Evolutionary conservation across 2,113 vertebrate genomes (phyloP).

Genomic region (Prunella himalayana): DNA sequence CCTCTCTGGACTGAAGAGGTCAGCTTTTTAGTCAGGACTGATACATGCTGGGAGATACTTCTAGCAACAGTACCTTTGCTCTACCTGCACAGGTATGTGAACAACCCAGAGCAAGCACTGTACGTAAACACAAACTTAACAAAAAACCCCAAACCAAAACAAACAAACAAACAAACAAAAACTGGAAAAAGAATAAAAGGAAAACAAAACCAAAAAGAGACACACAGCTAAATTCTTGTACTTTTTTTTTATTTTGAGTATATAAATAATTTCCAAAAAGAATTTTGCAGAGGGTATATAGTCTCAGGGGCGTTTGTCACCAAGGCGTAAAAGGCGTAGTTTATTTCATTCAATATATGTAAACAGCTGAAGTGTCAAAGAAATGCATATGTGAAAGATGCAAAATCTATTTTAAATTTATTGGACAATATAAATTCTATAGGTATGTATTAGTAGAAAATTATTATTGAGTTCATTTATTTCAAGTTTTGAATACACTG

Average conservation of each 20-base stretch:
- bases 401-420: not conserved
- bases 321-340: not conserved
- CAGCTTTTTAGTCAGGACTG: not conserved
- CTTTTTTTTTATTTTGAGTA: not conserved
- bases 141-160: too few species aligned
- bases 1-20: not conserved
- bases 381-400: not conserved
- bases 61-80: not conserved
- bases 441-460: not conserved
- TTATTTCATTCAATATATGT: not conserved
- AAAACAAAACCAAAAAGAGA: too few species aligned
- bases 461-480: not conserved
- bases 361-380: not conserved
- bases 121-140: not conserved
- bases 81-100: not conserved
- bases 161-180: too few species aligned
- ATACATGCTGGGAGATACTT: not conserved
- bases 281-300: not conserved
- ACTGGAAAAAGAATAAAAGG: not conserved
- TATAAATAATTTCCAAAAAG: not conserved
- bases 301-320: not conserved
- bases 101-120: not conserved
- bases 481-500: not conserved
- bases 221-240: not conserved
- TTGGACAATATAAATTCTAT: not conserved